Evolutionary conservation across 2,888 invertebrate species (phyloP), one percentile per base, ranked within the genome.

Genomic region (Phymatocera aterrima): DNA sequence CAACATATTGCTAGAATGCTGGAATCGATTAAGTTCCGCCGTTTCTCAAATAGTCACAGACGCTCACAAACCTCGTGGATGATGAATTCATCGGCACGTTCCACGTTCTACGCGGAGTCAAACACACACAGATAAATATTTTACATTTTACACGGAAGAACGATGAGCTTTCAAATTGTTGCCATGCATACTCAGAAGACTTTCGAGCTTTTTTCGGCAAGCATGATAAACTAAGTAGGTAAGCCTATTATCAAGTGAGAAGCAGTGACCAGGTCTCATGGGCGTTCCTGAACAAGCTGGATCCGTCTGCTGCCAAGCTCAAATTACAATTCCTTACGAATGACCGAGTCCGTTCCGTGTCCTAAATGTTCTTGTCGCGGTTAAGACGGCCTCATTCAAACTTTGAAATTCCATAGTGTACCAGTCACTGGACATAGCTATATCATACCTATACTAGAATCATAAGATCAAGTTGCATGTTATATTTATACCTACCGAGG

Each of bases 321-420:
- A 46, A 10, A 24, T 68, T 68, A 68, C 65, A 46, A 43, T 68
- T 68, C 24, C 43, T 68, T 61, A 61, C 43, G 65, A 68, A 40
- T 40, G 65, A 68, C 43, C 40, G 65, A 68, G 34, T 34, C 21
- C 12, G 37, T n/a, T n/a, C 40, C 43, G 24, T 43, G 65, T 68
- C 65, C 65, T 3, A 24, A 43, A 21, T 61, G 4, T 37, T 18
- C 10, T 57, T 34, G 15, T n/a, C 15, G 34, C 34, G 21, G 43
- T 43, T 24, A 24, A 40, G 15, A 18, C 34, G 18, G 34, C 37
- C 61, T 61, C 8, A 43, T 24, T 68, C n/a, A 24, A n/a, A 43
- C 40, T 15, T 64, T 64, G n/a, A 4, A 37, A 64, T 37, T 37
- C n/a, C 34, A 6, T 18, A 10, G 61, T 64, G 37, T 37, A 28